phyloP scores from a whole-genome alignment of 2,797 vertebrate species.

The Oophaga sylvatica region DNA sequence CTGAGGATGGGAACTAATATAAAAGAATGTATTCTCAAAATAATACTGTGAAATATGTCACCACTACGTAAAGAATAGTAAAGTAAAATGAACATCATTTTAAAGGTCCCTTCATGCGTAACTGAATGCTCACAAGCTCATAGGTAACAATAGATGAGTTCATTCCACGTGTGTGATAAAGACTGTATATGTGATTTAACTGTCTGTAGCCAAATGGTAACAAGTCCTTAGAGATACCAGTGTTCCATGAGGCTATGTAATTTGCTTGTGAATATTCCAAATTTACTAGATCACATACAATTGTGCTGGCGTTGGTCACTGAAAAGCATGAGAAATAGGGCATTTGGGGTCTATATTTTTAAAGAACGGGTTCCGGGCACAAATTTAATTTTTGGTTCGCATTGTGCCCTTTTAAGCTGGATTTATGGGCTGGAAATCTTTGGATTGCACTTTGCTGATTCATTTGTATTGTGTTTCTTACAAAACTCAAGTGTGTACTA shows the following conservation, averaged over 20 bases:
- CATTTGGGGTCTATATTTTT: not conserved
- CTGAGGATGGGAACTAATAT: too few species aligned
- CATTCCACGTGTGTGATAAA: conserved; percentile 9
- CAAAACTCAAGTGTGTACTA: not conserved
- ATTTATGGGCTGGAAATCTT: not conserved
- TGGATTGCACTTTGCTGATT: not conserved
- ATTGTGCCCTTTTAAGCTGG: not conserved
- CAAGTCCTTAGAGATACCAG: not conserved
- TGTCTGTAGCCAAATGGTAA: not conserved
- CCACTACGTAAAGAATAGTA: not conserved
- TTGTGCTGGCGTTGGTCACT: not conserved
- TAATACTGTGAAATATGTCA: not conserved
- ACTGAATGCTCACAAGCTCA: not conserved
- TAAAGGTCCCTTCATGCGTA: not conserved
- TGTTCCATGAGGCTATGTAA: not conserved
- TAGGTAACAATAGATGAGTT: not conserved
- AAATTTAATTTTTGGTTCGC: not conserved
- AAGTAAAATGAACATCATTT: too few species aligned
- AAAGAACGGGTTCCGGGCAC: not conserved
- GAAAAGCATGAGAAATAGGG: not conserved
- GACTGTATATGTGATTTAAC: not conserved
- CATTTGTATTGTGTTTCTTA: not conserved
- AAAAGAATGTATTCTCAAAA: not conserved
- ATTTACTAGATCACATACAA: not conserved
- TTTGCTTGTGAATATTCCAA: not conserved